Conservation (phyloP, 1,140 invertebrate genomes). For the Epicauta chinensis region DNA sequence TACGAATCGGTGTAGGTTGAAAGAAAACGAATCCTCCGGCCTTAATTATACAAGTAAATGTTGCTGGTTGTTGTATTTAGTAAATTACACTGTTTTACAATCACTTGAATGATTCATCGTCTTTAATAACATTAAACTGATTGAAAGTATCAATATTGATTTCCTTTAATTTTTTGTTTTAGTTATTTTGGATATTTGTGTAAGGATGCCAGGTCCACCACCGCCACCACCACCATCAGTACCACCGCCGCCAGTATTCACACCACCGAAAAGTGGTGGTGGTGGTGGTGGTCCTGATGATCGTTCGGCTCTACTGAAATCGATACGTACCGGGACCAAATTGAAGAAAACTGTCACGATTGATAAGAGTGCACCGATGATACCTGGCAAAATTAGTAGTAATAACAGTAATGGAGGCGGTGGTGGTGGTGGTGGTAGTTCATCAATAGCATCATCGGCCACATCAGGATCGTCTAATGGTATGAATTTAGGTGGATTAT, state of each 20-base stretch:
- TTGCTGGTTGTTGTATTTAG: no score
- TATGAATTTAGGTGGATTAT: constrained; percentile 65
- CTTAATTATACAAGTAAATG: no score
- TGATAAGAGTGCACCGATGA: constrained; percentile 77
- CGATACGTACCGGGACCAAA: constrained; percentile 73
- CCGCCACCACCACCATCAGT: constrained; percentile 58
- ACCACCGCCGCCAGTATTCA: constrained; percentile 52
- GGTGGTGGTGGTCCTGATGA: constrained; percentile 52
- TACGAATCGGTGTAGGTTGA: no score
- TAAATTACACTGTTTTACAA: no score
- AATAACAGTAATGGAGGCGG: constrained; percentile 6
- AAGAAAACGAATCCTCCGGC: no score
- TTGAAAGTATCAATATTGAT: no score
- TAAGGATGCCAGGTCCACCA: constrained; percentile 45
- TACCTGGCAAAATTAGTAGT: constrained; percentile 38
- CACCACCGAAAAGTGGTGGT: constrained; percentile 42
- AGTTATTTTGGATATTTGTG: no score
- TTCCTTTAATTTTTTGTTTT: no score
- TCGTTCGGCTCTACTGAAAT: constrained; percentile 64
- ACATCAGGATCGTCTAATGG: constrained; percentile 38
- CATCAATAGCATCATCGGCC: constrained; percentile 29
- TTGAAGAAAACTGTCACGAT: constrained; percentile 83
- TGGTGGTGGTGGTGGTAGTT: constrained; percentile 42
- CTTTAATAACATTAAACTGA: no score
- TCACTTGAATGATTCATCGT: no score